Base-by-base conservation (phyloP, 2,113 vertebrate genomes). In the Hypomesus transpacificus region DNA sequence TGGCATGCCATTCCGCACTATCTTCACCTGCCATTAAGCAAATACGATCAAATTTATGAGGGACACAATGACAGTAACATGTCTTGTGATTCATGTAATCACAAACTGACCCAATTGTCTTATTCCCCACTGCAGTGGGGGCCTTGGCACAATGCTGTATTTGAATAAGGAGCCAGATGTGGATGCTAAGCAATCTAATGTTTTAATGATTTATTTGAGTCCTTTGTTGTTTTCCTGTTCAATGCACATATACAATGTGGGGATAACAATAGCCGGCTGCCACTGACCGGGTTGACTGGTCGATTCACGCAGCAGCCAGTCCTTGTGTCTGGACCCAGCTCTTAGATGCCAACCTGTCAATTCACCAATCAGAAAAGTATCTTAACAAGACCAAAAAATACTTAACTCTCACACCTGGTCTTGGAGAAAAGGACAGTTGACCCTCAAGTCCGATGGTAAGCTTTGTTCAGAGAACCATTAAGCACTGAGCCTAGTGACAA, bases 51-150 rank as follows among this genome's bases (percentile, higher is more conserved):
- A 85, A 81, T 54, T 64, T 78, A 80, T 76, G 77, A 84, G 84
- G 82, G 80, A 61, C 65, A 68, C 71, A 76, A 14, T 84, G 87
- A 85, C 85, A 87, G 86, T 87, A 88, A 85, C 84, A 75, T 86
- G 87, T 87, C 84, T 83, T 86, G 9, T 46, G 39, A 46, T 77
- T 83, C 85, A 86, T 85, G 79, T 73, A 84, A 83, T 89, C 81
- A 82, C 89, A 86, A 89, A 86, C 87, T 89, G 87, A 89, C 87
- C 88, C 84, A 89, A 85, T 88, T 88, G 81, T 86, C 77, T 76
- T 75, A 73, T 74, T 77, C 73, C 76, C 73, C 51, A 51, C 72
- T 66, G 75, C 78, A 86, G 84, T 85, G 82, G 86, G 84, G 75
- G 78, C 72, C 5, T 77, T 74, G 67, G 75, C 85, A 61, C 70